phyloP scores from a whole-genome alignment of 2,888 invertebrate genomes.

The Macropis europaea region DNA sequence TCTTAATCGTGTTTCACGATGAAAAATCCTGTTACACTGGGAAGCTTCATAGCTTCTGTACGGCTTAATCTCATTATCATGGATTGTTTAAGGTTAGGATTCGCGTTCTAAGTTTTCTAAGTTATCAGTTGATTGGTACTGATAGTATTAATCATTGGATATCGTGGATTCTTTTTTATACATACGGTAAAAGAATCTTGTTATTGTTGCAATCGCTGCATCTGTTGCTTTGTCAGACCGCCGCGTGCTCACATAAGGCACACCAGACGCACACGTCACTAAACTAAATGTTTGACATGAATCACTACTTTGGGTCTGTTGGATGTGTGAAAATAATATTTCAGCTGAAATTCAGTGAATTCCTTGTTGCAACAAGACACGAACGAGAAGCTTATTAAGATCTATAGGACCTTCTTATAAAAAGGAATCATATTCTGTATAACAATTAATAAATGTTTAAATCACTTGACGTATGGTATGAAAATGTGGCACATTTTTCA shows the following conservation, averaged over 20 bases:
- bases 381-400: background rate
- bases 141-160: background rate
- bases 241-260: background rate
- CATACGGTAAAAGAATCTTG: background rate
- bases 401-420: background rate
- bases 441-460: background rate
- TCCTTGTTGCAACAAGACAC: background rate
- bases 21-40: background rate
- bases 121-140: background rate
- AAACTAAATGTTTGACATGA: background rate
- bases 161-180: background rate
- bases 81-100: conserved; percentile 24
- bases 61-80: background rate
- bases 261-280: background rate
- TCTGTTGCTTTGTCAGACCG: background rate
- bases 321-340: background rate
- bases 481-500: background rate
- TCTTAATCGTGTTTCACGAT: background rate
- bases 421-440: background rate
- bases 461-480: background rate
- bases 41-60: no score
- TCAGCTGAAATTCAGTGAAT: background rate
- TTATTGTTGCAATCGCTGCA: background rate
- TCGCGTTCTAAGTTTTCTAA: background rate
- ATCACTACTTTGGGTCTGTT: background rate